These are phyloP conservation scores for Pitta sordida DNA, from an alignment of 2,113 vertebrate genomes.

Conservation along the genomic window DNA sequence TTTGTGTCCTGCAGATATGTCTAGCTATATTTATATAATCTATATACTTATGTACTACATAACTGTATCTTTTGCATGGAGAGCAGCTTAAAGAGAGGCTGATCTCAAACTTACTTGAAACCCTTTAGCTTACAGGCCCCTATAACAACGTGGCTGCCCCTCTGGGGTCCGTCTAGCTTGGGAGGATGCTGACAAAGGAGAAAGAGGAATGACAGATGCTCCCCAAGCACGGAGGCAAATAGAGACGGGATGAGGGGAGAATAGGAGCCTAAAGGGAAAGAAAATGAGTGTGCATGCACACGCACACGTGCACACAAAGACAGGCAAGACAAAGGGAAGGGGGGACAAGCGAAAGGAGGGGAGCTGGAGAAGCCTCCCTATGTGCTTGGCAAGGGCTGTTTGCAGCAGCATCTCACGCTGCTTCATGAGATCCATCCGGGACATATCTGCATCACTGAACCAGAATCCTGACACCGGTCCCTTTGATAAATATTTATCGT, in stretches of 20 bases:
- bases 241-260: not conserved
- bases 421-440: not conserved
- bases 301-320: not conserved
- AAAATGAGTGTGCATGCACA: not conserved
- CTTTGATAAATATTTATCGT: slow-evolving; percentile 57
- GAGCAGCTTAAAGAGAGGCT: not conserved
- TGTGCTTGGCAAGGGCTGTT: not conserved
- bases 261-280: slow-evolving; percentile 32
- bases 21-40: too few species aligned
- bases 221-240: not conserved
- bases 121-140: not conserved
- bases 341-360: not conserved
- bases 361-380: not conserved
- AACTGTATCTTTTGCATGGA: not conserved
- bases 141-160: not conserved
- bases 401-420: not conserved
- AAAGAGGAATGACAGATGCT: slow-evolving; percentile 51
- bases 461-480: not conserved
- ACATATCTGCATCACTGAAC: not conserved
- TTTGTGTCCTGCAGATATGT: not conserved
- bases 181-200: slow-evolving; percentile 37
- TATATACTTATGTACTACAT: not conserved
- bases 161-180: not conserved
- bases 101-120: not conserved
- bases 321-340: slow-evolving; percentile 32